phyloP scores from a whole-genome alignment of 2,797 vertebrate genomes.

The Pangasius krempfi region DNA sequence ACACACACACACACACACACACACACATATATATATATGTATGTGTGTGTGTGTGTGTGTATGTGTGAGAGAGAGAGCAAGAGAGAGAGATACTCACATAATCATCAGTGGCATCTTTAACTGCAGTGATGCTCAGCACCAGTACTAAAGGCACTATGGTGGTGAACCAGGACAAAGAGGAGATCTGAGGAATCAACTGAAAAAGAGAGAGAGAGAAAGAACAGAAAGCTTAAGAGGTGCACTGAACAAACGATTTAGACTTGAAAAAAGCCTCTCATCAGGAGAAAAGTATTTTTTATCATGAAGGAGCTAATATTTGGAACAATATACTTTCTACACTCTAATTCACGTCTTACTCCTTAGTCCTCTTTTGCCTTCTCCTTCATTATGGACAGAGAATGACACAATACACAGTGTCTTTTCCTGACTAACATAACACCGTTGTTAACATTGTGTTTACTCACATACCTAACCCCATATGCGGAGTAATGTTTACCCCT shows the following conservation, averaged over 20 bases:
- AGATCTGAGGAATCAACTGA: conserved; percentile 94
- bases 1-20: too few species aligned
- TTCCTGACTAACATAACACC: neutral
- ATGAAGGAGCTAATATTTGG: neutral
- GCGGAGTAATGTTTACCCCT: neutral
- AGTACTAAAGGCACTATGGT: conserved; percentile 98
- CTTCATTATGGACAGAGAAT: neutral
- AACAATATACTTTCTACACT: neutral
- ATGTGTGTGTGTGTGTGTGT: neutral
- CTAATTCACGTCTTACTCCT: neutral
- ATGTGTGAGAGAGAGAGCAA: neutral
- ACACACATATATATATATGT: too few species aligned
- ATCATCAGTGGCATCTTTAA: conserved; percentile 95
- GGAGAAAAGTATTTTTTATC: neutral
- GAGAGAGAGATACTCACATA: conserved; percentile 79
- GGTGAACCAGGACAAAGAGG: conserved; percentile 96
- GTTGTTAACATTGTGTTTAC: neutral
- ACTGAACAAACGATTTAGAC: neutral
- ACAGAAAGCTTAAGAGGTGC: neutral
- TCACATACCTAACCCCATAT: neutral
- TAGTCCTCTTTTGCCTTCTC: neutral
- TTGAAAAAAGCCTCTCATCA: neutral
- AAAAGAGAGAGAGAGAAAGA: conserved; percentile 23
- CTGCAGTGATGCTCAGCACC: conserved; percentile 93
- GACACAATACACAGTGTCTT: neutral